Percentiles rank a stretch among this genome's conserved stretches.
Evolutionary conservation across 2,113 vertebrate genomes (phyloP).

Genomic region (Paedocypris sp.): DNA sequence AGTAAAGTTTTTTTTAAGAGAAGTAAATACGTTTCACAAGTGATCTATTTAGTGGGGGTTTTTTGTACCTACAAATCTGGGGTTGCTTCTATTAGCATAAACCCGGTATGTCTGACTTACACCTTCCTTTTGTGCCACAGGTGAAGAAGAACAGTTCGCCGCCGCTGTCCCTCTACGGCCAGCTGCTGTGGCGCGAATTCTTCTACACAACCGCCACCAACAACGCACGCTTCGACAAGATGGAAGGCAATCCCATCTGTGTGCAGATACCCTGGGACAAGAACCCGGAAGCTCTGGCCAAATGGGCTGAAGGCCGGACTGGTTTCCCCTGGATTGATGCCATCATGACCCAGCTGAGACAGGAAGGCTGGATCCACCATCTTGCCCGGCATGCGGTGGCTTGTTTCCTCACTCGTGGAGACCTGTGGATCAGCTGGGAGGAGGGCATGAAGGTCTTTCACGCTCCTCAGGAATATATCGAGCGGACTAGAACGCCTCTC

Average conservation of each 20-base stretch:
- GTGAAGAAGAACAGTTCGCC: slow-evolving; percentile 98
- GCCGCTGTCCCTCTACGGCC: slow-evolving; percentile 92
- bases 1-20: too few species aligned
- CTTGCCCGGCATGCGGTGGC: slow-evolving; percentile 92
- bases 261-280: slow-evolving; percentile 98
- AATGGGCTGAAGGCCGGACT: slow-evolving; percentile 92
- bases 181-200: slow-evolving; percentile 96
- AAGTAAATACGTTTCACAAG: too few species aligned
- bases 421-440: slow-evolving; percentile 98
- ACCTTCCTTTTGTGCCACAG: slow-evolving; percentile 46
- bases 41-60: too few species aligned
- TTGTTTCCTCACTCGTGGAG: slow-evolving; percentile 90
- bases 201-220: slow-evolving; percentile 95
- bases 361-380: slow-evolving; percentile 97
- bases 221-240: slow-evolving; percentile 97
- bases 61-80: too few species aligned
- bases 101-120: too few species aligned
- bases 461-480: too few species aligned
- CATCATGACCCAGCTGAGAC: slow-evolving; percentile 94
- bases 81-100: too few species aligned
- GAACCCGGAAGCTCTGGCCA: slow-evolving; percentile 91
- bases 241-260: slow-evolving; percentile 97
- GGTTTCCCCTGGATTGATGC: slow-evolving; percentile 98
- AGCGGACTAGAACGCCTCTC: too few species aligned
- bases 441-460: slow-evolving; percentile 89